phyloP scores from a whole-genome alignment of 2,888 invertebrate species.

The Lysandra coridon region DNA sequence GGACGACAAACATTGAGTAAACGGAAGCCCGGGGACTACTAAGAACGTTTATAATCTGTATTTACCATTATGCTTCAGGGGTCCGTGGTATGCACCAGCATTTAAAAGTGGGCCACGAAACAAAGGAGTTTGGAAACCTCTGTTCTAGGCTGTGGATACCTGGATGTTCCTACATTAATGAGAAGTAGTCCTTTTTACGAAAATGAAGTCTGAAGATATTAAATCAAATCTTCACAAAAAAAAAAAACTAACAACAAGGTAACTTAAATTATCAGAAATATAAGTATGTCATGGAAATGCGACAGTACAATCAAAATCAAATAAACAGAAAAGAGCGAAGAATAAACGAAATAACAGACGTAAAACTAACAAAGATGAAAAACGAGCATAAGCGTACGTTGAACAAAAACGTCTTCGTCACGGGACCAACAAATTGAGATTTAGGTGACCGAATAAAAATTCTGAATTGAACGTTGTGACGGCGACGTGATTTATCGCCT shows the following conservation, averaged over 20 bases:
- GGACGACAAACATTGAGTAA: slow-evolving; percentile 3
- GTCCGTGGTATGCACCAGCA: no score
- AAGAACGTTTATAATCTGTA: background rate
- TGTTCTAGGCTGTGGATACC: no score
- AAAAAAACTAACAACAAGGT: no score
- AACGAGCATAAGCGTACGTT: slow-evolving; percentile 22
- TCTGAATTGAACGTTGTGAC: slow-evolving; percentile 52
- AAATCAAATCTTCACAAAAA: no score
- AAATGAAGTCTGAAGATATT: no score
- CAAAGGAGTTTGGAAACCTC: no score
- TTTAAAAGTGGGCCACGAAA: no score
- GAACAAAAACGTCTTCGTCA: slow-evolving; percentile 37
- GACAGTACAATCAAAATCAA: background rate
- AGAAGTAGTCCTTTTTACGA: no score
- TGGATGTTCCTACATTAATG: no score
- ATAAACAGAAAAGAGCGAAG: background rate
- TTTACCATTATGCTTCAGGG: no score
- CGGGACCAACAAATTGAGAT: slow-evolving; percentile 42
- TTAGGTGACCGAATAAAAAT: slow-evolving; percentile 51
- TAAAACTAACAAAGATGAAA: slow-evolving; percentile 23
- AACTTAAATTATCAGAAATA: background rate
- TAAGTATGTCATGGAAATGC: background rate
- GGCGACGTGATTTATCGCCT: slow-evolving; percentile 56
- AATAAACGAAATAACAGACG: background rate
- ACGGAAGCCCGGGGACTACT: background rate